Conservation (phyloP, 2,113 vertebrate species). For the Cranoglanis bouderius region DNA sequence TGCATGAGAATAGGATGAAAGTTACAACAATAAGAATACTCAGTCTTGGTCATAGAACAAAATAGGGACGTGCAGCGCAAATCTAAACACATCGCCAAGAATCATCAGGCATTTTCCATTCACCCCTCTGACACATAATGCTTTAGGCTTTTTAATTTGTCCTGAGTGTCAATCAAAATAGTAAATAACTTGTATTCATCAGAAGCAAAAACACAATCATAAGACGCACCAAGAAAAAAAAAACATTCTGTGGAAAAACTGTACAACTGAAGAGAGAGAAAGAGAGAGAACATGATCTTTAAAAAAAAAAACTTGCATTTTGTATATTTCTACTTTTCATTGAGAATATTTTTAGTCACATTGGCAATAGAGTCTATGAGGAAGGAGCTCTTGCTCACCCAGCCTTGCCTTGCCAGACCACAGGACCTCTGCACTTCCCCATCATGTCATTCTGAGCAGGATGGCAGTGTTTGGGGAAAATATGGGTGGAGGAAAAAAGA, state of each 20-base stretch:
- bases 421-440: constrained; percentile 70
- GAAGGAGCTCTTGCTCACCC: constrained; percentile 73
- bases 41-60: background rate
- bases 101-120: constrained; percentile 27
- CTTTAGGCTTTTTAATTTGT: constrained; percentile 73
- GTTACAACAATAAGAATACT: background rate
- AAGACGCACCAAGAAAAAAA: constrained; percentile 66
- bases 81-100: constrained; percentile 21
- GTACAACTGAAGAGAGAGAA: constrained; percentile 80
- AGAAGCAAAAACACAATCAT: constrained; percentile 69
- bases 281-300: constrained; percentile 38
- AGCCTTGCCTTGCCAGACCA: constrained; percentile 76
- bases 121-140: constrained; percentile 68
- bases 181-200: constrained; percentile 81
- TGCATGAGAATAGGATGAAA: background rate
- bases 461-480: constrained; percentile 67
- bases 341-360: constrained; percentile 77
- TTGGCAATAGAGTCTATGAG: constrained; percentile 78
- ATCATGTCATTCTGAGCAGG: constrained; percentile 77
- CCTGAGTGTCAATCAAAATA: constrained; percentile 94
- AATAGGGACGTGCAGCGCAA: background rate
- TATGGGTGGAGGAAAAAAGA: constrained; percentile 46
- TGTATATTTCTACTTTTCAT: constrained; percentile 51
- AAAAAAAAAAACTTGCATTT: constrained; percentile 75
- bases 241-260: constrained; percentile 72